phyloP scores from a whole-genome alignment of 1,140 invertebrate species.

The Cydia splendana region DNA sequence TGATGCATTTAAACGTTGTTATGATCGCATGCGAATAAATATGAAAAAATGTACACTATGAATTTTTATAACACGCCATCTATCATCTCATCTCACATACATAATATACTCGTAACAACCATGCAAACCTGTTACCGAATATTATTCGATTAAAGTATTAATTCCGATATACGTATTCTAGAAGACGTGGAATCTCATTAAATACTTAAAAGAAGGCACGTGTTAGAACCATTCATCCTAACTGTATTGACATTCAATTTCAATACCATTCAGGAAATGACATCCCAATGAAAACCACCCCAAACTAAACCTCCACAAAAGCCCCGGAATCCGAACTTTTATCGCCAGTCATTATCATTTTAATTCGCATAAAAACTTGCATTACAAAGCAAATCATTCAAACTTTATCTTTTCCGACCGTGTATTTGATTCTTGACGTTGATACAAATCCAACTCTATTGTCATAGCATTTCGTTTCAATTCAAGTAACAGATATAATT shows the following conservation, averaged over 20 bases:
- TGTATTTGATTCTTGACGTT: not conserved
- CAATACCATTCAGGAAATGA: slow-evolving; percentile 26
- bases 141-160: not conserved
- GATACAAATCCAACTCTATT: not conserved
- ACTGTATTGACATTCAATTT: slow-evolving; percentile 27
- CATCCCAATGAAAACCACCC: slow-evolving; percentile 29
- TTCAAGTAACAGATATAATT: not conserved
- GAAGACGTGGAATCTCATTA: not conserved
- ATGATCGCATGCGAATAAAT: not conserved
- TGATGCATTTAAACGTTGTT: not conserved
- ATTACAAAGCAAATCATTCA: slow-evolving; percentile 26
- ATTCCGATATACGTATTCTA: not conserved
- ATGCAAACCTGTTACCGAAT: not conserved
- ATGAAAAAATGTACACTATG: not conserved
- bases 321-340: slow-evolving; percentile 27
- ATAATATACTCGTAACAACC: not conserved
- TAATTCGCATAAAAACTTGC: slow-evolving; percentile 33
- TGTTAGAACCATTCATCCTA: not conserved
- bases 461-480: not conserved
- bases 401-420: not conserved
- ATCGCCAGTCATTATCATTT: slow-evolving; percentile 32
- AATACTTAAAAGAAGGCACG: slow-evolving; percentile 5
- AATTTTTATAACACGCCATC: not conserved
- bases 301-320: slow-evolving; percentile 28
- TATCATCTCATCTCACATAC: not conserved